A percentile compares a stretch with the other conserved stretches of the same genome.
These are phyloP conservation scores for Ancistrus triradiatus DNA, from an alignment of 2,113 vertebrate species.

Conservation along the genomic window DNA sequence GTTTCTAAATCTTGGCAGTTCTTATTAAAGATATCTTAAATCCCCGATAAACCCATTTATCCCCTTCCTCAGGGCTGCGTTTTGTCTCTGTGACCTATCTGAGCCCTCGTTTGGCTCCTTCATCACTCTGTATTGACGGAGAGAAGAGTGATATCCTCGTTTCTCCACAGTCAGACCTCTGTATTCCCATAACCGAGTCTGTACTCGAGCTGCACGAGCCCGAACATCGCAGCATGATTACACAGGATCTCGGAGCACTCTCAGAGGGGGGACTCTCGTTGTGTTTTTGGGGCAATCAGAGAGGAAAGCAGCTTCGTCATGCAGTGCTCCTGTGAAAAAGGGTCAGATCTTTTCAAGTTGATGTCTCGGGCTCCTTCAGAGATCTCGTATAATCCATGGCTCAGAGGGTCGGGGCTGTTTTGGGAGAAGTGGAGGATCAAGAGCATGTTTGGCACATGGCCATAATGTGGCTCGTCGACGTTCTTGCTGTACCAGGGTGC, in stretches of 20 bases:
- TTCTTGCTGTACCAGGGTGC: too few relatives aligned
- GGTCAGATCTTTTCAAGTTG: constrained; percentile 15
- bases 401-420: too few relatives aligned
- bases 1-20: too few relatives aligned
- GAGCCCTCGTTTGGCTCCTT: neutral
- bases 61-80: neutral
- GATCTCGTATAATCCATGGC: too few relatives aligned
- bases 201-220: neutral
- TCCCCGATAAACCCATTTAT: too few relatives aligned
- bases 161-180: neutral
- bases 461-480: too few relatives aligned
- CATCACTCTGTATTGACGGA: neutral
- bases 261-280: neutral
- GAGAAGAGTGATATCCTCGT: neutral
- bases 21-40: too few relatives aligned
- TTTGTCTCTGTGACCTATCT: constrained; percentile 2
- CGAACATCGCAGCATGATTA: neutral
- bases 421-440: neutral
- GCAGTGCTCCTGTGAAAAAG: constrained; percentile 10
- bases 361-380: neutral
- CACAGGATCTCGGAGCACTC: constrained; percentile 11
- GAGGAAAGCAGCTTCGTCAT: constrained; percentile 7
- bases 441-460: too few relatives aligned
- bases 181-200: neutral
- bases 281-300: constrained; percentile 25